Percentiles rank a stretch among this genome's conserved stretches.
Conservation (phyloP, 1,140 invertebrate species). For the Fragariocoptes setiger region DNA sequence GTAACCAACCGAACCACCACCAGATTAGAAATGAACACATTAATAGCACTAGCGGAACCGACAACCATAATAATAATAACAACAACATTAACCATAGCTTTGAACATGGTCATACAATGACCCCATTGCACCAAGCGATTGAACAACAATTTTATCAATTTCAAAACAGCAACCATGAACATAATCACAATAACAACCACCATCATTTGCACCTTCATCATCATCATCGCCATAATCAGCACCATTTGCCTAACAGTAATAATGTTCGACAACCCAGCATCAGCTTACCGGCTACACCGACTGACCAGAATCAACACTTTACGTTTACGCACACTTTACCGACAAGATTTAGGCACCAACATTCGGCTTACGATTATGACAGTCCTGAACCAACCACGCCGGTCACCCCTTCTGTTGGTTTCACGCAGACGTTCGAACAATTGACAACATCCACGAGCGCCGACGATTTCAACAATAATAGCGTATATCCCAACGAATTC, state of each 20-base stretch:
- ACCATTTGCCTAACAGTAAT: neutral
- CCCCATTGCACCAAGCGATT: constrained; percentile 11
- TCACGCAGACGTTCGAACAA: no score
- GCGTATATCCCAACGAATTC: neutral
- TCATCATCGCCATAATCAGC: neutral
- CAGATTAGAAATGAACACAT: neutral
- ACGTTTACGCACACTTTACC: neutral
- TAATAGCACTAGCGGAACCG: neutral
- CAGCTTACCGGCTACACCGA: neutral
- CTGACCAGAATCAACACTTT: neutral
- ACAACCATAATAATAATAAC: neutral
- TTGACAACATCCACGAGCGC: neutral
- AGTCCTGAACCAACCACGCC: neutral
- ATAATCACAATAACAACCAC: neutral
- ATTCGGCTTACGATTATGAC: neutral
- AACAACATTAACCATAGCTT: neutral
- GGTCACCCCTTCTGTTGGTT: neutral
- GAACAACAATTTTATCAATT: constrained; percentile 15
- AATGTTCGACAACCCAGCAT: neutral
- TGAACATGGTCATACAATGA: neutral
- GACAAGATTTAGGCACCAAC: no score
- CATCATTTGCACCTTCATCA: neutral
- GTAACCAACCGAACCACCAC: constrained; percentile 4
- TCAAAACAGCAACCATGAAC: neutral
- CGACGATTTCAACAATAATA: neutral